phyloP scores from a whole-genome alignment of 2,888 invertebrate genomes.

The Aspidiotus rigidus region DNA sequence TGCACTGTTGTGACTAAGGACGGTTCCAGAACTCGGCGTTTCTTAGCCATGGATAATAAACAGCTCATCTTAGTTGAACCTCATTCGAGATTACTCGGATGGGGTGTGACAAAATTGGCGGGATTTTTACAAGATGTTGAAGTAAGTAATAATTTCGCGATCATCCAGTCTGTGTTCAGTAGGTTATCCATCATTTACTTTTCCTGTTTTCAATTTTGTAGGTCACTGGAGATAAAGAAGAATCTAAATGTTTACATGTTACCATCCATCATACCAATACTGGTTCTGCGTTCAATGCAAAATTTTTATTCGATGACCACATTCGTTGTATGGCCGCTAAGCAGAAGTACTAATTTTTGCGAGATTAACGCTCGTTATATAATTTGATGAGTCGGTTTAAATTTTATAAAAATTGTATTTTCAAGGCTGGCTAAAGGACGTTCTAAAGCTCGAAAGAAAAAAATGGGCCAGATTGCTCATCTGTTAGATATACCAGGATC shows the following conservation, averaged over 20 bases:
- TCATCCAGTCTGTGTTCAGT: constrained; percentile 1
- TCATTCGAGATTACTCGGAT: constrained; percentile 84
- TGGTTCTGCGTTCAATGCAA: constrained; percentile 73
- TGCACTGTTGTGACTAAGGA: constrained; percentile 89
- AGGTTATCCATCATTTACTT: constrained; percentile 4
- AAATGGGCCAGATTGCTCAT: constrained; percentile 90
- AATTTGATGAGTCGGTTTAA: constrained; percentile 7
- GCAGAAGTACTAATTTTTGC: constrained; percentile 58
- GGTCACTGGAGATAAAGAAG: constrained; percentile 89
- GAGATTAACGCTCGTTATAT: constrained; percentile 7
- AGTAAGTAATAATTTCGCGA: constrained; percentile 44
- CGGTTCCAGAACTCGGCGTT: constrained; percentile 79
- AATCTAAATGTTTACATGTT: constrained; percentile 87
- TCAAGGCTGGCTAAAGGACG: constrained; percentile 58
- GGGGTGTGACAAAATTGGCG: constrained; percentile 95
- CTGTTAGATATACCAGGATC: constrained; percentile 66
- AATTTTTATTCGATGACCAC: constrained; percentile 96
- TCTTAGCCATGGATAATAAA: constrained; percentile 87
- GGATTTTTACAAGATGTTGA: constrained; percentile 71
- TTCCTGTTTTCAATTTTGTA: constrained; percentile 37
- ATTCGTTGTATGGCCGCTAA: constrained; percentile 99
- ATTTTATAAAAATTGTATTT: background rate
- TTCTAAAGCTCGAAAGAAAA: constrained; percentile 88
- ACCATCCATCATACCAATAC: constrained; percentile 72
- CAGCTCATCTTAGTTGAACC: constrained; percentile 97